Base-by-base conservation (phyloP, 1,140 invertebrate species). In the Trichomalopsis sarcophagae region DNA sequence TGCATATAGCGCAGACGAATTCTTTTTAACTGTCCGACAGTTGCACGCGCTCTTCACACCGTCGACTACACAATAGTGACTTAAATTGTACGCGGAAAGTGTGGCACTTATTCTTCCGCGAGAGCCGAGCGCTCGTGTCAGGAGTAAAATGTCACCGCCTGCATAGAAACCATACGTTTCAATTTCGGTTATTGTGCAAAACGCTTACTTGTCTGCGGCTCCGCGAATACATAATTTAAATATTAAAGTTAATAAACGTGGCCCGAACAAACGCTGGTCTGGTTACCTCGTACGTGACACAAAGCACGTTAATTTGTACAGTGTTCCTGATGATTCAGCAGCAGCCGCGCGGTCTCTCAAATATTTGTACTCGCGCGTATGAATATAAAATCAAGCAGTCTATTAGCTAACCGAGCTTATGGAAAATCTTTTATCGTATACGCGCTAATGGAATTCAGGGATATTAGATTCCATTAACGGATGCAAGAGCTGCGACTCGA, bases 351-450 rank as follows among this genome's bases (percentile, higher is more conserved):
- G 6, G 17, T 62, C 27, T 27, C 27, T 27, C 55, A 62, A 55
- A 62, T 62, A 62, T 62, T 62, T 62, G 55, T 62, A 7, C 55
- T 62, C 55, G 21, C 33, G 33, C 33, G 33, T 62, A 62, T 62
- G 55, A 62, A 62, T 62, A 62, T 62, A 9, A 62, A 62, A n/a
- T 62, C 17, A 62, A 62, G 17, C 21, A n/a, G 6, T n/a, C 55
- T 62, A 62, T 62, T 62, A 62, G 21, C 55, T 55, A 55, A 21
- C 6, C 2, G 17, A n/a, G 55, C 55, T 62, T 62, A 62, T 62
- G 55, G 55, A 62, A 62, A 62, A 62, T 62, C 55, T 62, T 62
- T 62, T 62, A 62, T 62, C 55, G 55, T 62, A n/a, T 62, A 21
- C 7, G 21, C 55, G 21, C 55, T 62, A 62, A 62, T 62, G 55